phyloP scores from a whole-genome alignment of 2,113 vertebrate genomes.

The Blennius ocellaris region DNA sequence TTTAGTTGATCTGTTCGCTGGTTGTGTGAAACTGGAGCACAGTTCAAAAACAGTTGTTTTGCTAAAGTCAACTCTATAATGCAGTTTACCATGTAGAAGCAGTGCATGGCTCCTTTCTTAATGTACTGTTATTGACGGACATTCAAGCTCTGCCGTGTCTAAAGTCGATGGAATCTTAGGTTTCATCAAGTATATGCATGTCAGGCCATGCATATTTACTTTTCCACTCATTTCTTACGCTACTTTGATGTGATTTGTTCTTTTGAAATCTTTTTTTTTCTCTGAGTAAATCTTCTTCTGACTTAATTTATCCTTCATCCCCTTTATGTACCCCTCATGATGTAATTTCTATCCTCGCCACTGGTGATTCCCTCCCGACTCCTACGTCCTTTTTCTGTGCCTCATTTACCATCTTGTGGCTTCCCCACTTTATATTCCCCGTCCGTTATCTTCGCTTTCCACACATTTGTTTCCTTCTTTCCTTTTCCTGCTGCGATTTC shows the following conservation, averaged over 20 bases:
- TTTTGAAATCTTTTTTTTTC: slow-evolving; percentile 7
- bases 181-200: slow-evolving; percentile 19
- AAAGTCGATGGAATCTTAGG: slow-evolving; percentile 18
- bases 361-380: too few species aligned
- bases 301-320: slow-evolving; percentile 8
- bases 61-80: slow-evolving; percentile 4
- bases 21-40: slow-evolving; percentile 41
- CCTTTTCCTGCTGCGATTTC: background rate
- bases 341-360: slow-evolving; percentile 14
- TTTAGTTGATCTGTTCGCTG: slow-evolving; percentile 31
- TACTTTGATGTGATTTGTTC: slow-evolving; percentile 30
- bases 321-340: slow-evolving; percentile 4
- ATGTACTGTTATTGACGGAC: slow-evolving; percentile 29
- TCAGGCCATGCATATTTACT: slow-evolving; percentile 62
- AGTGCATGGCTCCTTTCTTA: slow-evolving; percentile 45
- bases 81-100: slow-evolving; percentile 16
- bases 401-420: background rate
- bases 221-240: slow-evolving; percentile 51
- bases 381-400: too few species aligned
- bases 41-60: slow-evolving; percentile 22
- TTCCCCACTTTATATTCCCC: too few species aligned
- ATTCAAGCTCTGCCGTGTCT: slow-evolving; percentile 13
- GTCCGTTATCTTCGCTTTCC: background rate
- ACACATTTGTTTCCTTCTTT: slow-evolving; percentile 4
- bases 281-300: slow-evolving; percentile 3